These are phyloP conservation scores for Felis catus DNA, from an alignment of 2,113 vertebrate species.

Conservation along the genomic window F.catus_Fca126_mat1.0 CM031421.1:81497001-81497500, in stretches of 20 bases:
- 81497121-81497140: background rate
- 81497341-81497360: background rate
- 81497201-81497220: background rate
- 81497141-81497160: background rate
- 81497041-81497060: background rate
- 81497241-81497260: background rate
- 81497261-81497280: background rate
- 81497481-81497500: background rate
- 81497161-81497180: background rate
- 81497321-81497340: background rate
- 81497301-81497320: background rate
- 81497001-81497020: background rate
- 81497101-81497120: background rate
- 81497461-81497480: background rate
- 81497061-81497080: background rate
- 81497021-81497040: background rate
- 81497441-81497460: background rate
- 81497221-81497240: background rate
- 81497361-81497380: background rate
- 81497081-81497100: background rate
- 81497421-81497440: background rate
- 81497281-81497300: background rate
- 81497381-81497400: background rate
- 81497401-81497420: background rate
- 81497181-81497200: background rate